These are phyloP conservation scores for Gallirallus australis DNA, from an alignment of 2,797 vertebrate species.

Conservation along the genomic window DNA sequence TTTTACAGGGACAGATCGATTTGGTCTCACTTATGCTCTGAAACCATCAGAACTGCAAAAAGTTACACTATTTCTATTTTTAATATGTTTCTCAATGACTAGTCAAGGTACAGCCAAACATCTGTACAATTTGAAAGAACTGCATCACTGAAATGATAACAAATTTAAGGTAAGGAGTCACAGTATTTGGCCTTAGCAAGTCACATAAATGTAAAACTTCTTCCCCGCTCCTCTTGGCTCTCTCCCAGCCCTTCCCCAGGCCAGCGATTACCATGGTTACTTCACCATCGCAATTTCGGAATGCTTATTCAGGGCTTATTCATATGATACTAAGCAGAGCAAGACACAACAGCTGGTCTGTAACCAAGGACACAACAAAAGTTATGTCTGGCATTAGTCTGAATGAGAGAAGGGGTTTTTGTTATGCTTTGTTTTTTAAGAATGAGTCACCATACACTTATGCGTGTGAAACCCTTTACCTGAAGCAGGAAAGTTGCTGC, in stretches of 20 bases:
- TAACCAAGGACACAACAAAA: conserved; percentile 68
- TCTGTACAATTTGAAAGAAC: background rate
- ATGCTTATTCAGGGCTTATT: conserved; percentile 67
- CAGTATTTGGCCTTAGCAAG: background rate
- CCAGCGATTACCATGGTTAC: conserved; percentile 38
- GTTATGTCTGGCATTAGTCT: conserved; percentile 61
- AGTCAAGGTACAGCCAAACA: background rate
- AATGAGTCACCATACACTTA: conserved; percentile 26
- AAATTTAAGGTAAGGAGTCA: background rate
- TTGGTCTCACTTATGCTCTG: background rate
- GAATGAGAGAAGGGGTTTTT: background rate
- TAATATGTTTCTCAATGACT: background rate
- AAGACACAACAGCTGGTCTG: conserved; percentile 71
- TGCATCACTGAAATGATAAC: background rate
- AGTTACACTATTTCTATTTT: background rate
- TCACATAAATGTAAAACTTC: background rate
- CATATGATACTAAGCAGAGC: conserved; percentile 53
- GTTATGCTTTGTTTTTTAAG: conserved; percentile 13
- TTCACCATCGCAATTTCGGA: conserved; percentile 40
- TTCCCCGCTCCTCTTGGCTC: background rate
- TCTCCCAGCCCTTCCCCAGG: background rate
- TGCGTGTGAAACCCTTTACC: conserved; percentile 51
- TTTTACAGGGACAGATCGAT: background rate
- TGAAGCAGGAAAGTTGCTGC: conserved; percentile 31
- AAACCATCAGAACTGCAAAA: background rate